Base-by-base conservation (phyloP, 2,888 invertebrate species). In the Chelonus formosanus region DNA sequence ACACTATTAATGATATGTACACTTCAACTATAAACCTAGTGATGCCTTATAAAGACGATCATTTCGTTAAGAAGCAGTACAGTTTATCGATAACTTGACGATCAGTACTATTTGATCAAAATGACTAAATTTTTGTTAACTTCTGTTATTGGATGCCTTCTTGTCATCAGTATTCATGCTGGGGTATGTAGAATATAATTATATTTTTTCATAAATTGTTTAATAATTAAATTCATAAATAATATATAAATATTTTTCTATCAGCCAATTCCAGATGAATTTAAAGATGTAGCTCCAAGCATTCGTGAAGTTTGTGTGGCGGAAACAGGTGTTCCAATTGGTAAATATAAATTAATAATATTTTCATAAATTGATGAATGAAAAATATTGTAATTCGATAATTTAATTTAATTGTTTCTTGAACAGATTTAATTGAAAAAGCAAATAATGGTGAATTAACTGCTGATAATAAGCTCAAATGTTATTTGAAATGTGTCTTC, bases 401-500 rank as follows among this genome's bases (percentile, higher is more conserved):
- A 5, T 43, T 10, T n/a, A 47, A 58, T 36, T 32, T 31, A 31
- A 56, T 8, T 48, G 43, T 44, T 31, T 45, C n/a, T 59, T 43
- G 70, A 59, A 8, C 58, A 80, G 80, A 75, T 0, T 3, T 66
- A 4, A 32, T 80, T 43, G 70, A 71, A 0, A 71, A 67, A 3
- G 71, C 73, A 3, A 68, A 63, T 20, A 53, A 35, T 0, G 80
- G 80, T 10, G 64, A 72, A 0, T 79, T 80, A 20, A 48, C 68
- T 3, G 74, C 77, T 0, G 74, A 77, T 35, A 59, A 67, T 0
- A 70, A 66, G 6, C 54, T 79, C 0, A 75, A 74, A 45, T 80
- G 80, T 52, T 80, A 80, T 56, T 70, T 80, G 31, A 77, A 75
- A 55, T 80, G 80, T 63, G 7, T 70, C 1, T 67, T 78, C n/a